Conservation (phyloP, 2,888 invertebrate genomes). For the Nebria brevicollis region DNA sequence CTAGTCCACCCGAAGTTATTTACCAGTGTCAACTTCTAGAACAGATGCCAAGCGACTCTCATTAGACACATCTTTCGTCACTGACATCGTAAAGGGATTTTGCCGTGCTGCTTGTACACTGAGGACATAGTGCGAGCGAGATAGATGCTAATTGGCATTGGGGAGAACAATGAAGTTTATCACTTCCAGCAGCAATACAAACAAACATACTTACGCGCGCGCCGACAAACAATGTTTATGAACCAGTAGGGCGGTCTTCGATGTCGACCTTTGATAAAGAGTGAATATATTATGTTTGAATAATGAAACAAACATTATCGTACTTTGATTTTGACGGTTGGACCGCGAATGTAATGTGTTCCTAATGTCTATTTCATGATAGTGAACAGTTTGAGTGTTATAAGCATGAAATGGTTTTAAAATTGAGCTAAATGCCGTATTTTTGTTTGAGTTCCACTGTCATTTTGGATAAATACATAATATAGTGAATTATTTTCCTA, state of each 20-base stretch:
- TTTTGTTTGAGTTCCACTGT: no score
- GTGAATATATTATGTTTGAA: background rate
- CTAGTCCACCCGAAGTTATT: background rate
- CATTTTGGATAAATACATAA: no score
- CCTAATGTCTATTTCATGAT: background rate
- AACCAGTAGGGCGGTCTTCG: background rate
- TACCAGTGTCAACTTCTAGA: background rate
- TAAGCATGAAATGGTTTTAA: background rate
- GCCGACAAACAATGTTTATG: background rate
- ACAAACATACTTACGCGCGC: background rate
- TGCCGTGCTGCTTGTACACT: background rate
- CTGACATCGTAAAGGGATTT: background rate
- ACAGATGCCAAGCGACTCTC: background rate
- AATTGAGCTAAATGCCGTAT: background rate
- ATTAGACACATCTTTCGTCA: conserved; percentile 1
- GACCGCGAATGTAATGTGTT: background rate
- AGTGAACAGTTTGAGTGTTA: background rate
- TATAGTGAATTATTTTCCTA: no score
- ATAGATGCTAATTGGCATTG: background rate
- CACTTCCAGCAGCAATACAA: background rate
- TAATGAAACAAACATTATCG: background rate
- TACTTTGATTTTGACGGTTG: background rate
- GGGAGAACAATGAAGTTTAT: background rate
- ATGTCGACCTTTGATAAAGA: background rate
- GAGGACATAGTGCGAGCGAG: background rate